Percentiles rank a stretch among this genome's conserved stretches.
Conservation (phyloP, 1,140 invertebrate genomes). For the Chymomyza costata region DNA sequence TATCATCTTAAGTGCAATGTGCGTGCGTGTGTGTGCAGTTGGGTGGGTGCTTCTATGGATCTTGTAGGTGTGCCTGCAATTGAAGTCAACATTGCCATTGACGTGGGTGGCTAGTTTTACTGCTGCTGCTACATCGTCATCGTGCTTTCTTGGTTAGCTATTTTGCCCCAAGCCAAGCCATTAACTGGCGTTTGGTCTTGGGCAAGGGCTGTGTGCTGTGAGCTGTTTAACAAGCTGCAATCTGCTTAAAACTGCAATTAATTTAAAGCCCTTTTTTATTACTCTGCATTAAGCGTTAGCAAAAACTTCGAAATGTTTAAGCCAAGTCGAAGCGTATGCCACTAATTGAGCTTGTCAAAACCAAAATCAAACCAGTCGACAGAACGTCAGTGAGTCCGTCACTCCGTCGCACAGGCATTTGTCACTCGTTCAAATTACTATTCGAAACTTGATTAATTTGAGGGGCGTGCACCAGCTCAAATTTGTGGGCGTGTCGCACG, state of each 20-base stretch:
- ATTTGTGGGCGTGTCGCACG: conserved; percentile 55
- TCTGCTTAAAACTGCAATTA: conserved; percentile 70
- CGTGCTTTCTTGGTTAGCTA: neutral
- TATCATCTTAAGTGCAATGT: conserved; percentile 69
- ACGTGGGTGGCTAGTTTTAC: neutral
- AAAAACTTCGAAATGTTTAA: conserved; percentile 13
- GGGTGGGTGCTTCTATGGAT: conserved; percentile 6
- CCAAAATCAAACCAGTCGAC: conserved; percentile 13
- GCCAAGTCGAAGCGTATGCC: conserved; percentile 13
- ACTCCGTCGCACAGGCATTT: too few relatives aligned
- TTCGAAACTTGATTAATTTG: conserved; percentile 69
- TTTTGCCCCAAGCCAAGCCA: conserved; percentile 14
- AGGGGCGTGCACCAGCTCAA: conserved; percentile 49
- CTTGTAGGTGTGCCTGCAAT: conserved; percentile 35
- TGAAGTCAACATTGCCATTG: conserved; percentile 29
- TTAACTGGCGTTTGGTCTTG: conserved; percentile 46
- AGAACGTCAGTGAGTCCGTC: conserved; percentile 1
- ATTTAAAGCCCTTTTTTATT: conserved; percentile 56
- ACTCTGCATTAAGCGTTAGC: conserved; percentile 28
- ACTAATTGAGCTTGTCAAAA: conserved; percentile 67
- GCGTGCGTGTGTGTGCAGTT: conserved; percentile 20
- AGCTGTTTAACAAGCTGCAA: conserved; percentile 58
- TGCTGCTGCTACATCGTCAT: too few relatives aligned
- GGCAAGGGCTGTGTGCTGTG: conserved; percentile 16
- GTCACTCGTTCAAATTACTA: conserved; percentile 40